phyloP scores from a whole-genome alignment of 1,140 invertebrate species.

The Zaprionus tsacasi region DNA sequence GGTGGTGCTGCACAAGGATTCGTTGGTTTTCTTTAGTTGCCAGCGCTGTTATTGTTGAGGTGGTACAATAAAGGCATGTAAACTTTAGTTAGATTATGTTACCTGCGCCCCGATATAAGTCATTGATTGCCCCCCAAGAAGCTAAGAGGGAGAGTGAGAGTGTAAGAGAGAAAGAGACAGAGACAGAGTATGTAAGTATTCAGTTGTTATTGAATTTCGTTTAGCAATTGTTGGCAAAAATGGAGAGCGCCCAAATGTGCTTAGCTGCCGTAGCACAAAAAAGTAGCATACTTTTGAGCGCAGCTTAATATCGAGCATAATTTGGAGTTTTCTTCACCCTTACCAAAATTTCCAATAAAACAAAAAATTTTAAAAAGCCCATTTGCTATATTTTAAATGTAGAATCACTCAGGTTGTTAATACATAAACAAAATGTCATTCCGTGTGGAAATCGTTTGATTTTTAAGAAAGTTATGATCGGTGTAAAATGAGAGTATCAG shows the following conservation, averaged over 20 bases:
- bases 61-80: slow-evolving; percentile 45
- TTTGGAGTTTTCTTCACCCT: too few species aligned
- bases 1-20: slow-evolving; percentile 35
- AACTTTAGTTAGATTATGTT: slow-evolving; percentile 54
- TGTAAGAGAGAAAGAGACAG: neutral
- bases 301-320: neutral
- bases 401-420: too few species aligned
- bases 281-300: neutral
- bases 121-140: slow-evolving; percentile 31
- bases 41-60: slow-evolving; percentile 48
- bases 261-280: neutral
- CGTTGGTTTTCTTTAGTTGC: slow-evolving; percentile 54
- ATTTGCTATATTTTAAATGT: too few species aligned
- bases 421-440: too few species aligned
- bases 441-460: too few species aligned
- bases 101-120: slow-evolving; percentile 32
- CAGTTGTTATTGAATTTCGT: slow-evolving; percentile 1
- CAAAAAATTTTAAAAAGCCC: too few species aligned
- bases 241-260: neutral
- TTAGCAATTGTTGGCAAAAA: neutral
- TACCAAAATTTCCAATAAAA: too few species aligned
- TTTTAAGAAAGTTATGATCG: too few species aligned
- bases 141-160: neutral
- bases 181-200: neutral
- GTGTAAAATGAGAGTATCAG: too few species aligned